Evolutionary conservation across 2,113 vertebrate species (phyloP), one percentile per base, ranked within the genome.

Genomic region (Larimichthys crocea): DNA sequence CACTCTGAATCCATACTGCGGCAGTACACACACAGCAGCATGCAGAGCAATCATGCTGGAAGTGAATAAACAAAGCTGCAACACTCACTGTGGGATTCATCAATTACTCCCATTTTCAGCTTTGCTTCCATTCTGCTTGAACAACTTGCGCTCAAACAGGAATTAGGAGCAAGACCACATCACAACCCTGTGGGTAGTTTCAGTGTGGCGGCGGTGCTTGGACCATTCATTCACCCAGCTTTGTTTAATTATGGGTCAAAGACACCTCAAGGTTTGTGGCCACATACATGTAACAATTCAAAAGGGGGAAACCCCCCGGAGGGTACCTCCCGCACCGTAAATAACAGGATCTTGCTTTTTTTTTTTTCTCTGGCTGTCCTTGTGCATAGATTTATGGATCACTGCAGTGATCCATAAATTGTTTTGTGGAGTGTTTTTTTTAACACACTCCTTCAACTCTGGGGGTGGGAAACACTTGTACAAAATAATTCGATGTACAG

Each of bases 211-310:
- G 63, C 10, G 0, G 16, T 42, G 60, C 73, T 63, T 70, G 62
- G 76, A 83, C 79, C 59, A 70, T 63, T 83, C 52, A 73, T 79
- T 82, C 75, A 53, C 49, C 83, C 83, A 88, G 71, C 86, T 84
- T 88, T 86, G 75, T 77, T 86, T 71, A 74, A 86, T 88, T 81
- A 84, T 53, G 80, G 71, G 74, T 82, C 78, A 81, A 88, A 86
- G 77, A 88, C 83, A 88, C 83, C 83, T 90, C 74, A 81, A 84
- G 80, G 86, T 84, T 82, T 90, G 74, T 78, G 62, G 72, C 69
- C 88, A 77, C 79, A 80, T 75, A 59, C 70, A 74, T 79, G 75
- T 56, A 80, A 56, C 72, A 64, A 57, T 81, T 61, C 26, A 80
- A 81, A 74, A 17, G 14, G 42, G 59, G 70, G 57, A 9, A 62